Evolutionary conservation across 2,113 vertebrate genomes (phyloP), one percentile per base, ranked within the genome.

Genomic region (Mastomys natalensis): DNA sequence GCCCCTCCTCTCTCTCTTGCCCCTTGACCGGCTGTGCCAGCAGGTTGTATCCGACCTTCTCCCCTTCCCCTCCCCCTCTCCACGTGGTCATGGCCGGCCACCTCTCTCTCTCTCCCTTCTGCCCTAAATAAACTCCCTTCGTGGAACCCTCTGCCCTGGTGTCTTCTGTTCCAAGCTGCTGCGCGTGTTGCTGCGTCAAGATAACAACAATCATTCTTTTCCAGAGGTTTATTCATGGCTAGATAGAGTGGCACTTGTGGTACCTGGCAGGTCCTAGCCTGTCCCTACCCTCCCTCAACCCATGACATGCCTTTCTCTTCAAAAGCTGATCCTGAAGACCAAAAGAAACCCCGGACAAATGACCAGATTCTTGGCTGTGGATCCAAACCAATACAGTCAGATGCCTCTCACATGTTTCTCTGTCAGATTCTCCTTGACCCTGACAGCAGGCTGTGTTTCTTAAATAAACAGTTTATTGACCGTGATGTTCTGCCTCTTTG

Each of bases 321-420:
- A 62, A 43, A 72, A 10, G 60, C 34, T 40, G 60, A 70, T 62
- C 76, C 70, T 62, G 13, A 21, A 45, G 45, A 51, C 37, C n/a
- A 73, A 5, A 10, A 85, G 37, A 40, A 53, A 64, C 80, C 64
- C 53, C 45, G 26, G 58, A 84, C 24, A 2, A 62, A 62, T 84
- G 24, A 62, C 24, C n/a, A 62, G 81, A 29, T 84, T 40, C 58
- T 62, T 43, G 81, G 58, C 81, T 8, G 4, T 43, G 58, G 81
- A 84, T 58, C 81, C 40, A 62, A 84, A 84, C 80, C 80, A 82
- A 40, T 12, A 43, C 3, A 62, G 81, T 84, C 81, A 84, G 81
- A 40, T 62, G 55, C 40, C 60, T 62, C 58, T 84, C 81, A 43
- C 0, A 1, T 40, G 55, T 1, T 82, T 16, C 24, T 84, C 58